These are phyloP conservation scores for Lasioglossum morio DNA, from an alignment of 2,888 invertebrate species.

Conservation along the genomic window DNA sequence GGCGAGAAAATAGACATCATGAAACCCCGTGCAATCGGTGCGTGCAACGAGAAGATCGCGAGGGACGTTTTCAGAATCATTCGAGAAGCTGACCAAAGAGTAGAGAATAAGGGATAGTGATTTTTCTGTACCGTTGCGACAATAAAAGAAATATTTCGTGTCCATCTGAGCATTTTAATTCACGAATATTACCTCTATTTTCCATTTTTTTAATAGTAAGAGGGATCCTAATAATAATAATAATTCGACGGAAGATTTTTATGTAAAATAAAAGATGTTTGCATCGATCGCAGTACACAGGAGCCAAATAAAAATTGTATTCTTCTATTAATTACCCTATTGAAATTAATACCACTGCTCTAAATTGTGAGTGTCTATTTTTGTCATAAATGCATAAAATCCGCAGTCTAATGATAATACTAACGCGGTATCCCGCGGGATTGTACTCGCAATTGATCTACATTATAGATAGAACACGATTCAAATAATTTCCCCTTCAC, in stretches of 20 bases:
- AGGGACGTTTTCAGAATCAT: slow-evolving; percentile 85
- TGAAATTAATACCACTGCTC: no score
- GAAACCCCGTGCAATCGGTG: slow-evolving; percentile 87
- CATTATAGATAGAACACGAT: neutral
- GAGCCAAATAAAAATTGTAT: no score
- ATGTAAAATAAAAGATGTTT: no score
- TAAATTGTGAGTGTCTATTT: no score
- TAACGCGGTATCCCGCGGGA: no score
- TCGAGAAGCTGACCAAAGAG: slow-evolving; percentile 85
- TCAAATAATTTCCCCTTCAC: neutral
- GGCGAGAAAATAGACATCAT: slow-evolving; percentile 86
- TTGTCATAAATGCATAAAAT: no score
- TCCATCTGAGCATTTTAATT: neutral
- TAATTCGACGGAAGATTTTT: no score
- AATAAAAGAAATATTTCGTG: slow-evolving; percentile 18
- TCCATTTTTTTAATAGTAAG: neutral
- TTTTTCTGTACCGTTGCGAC: neutral
- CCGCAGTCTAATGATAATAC: no score
- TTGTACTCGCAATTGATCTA: neutral
- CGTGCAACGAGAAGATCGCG: slow-evolving; percentile 86
- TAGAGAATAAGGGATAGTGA: slow-evolving; percentile 53
- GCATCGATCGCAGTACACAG: no score
- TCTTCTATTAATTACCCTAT: no score
- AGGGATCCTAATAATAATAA: neutral
- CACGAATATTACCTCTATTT: neutral